phyloP scores from a whole-genome alignment of 1,140 invertebrate species.

The Zophobas atratus region DNA sequence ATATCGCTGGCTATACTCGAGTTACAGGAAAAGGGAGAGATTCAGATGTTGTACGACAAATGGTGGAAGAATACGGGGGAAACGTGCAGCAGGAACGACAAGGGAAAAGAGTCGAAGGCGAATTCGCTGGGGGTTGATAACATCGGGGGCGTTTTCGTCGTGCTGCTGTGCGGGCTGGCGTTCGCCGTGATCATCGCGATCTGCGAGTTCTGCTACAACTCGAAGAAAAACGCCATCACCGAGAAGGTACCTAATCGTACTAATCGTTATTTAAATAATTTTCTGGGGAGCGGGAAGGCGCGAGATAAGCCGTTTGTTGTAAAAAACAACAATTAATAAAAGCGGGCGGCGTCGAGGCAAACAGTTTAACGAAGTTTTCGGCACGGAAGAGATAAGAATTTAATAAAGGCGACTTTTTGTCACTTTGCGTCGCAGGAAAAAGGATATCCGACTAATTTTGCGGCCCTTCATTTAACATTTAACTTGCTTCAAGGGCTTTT shows the following conservation, averaged over 20 bases:
- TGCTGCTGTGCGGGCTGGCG: slow-evolving; percentile 77
- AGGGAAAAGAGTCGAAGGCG: slow-evolving; percentile 84
- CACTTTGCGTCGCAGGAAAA: not conserved
- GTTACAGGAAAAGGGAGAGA: slow-evolving; percentile 95
- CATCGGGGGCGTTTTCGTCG: slow-evolving; percentile 89
- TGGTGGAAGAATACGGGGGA: slow-evolving; percentile 96
- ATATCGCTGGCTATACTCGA: slow-evolving; percentile 96
- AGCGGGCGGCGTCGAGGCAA: not conserved
- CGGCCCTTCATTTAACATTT: slow-evolving; percentile 16
- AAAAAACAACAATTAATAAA: not conserved
- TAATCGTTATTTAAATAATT: slow-evolving; percentile 3
- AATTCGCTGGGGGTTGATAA: slow-evolving; percentile 90
- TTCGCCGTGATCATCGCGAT: slow-evolving; percentile 84
- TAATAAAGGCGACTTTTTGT: slow-evolving; percentile 7
- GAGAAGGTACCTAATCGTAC: slow-evolving; percentile 74
- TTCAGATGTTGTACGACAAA: slow-evolving; percentile 96
- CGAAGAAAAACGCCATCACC: slow-evolving; percentile 77
- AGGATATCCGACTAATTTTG: slow-evolving; percentile 1
- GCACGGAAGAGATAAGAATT: not conserved
- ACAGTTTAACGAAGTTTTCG: not conserved
- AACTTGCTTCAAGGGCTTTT: slow-evolving; percentile 10
- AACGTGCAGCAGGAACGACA: slow-evolving; percentile 91
- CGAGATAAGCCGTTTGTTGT: too few relatives aligned
- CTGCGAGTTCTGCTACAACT: slow-evolving; percentile 88
- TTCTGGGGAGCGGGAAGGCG: too few relatives aligned